Conservation (phyloP, 2,797 vertebrate species). For the Enteromius treurensis region DNA sequence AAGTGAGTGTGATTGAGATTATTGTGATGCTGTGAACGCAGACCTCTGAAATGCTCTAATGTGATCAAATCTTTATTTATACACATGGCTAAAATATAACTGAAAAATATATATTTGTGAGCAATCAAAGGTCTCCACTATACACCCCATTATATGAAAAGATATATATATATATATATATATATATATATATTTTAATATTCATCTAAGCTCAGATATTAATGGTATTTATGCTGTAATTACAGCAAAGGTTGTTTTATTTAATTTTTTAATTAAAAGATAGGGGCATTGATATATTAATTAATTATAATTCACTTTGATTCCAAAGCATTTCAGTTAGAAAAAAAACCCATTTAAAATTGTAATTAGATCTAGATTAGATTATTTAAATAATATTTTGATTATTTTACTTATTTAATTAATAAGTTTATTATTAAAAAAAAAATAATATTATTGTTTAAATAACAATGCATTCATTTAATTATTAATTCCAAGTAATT, state of each 20-base stretch:
- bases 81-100: neutral
- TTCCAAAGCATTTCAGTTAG: neutral
- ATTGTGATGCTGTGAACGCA: neutral
- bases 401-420: no score
- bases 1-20: conserved; percentile 5
- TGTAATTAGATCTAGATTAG: neutral
- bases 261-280: neutral
- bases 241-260: neutral
- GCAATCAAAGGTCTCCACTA: neutral
- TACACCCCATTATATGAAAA: neutral
- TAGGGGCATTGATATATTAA: neutral
- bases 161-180: no score
- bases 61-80: neutral
- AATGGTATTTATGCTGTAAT: neutral
- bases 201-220: neutral
- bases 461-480: neutral
- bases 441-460: no score
- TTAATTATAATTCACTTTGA: neutral
- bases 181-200: neutral
- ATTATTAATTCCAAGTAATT: no score
- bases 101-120: no score
- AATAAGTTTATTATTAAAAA: no score
- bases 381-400: neutral
- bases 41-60: neutral
- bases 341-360: neutral